Percentiles rank a stretch among this genome's conserved stretches.
Conservation (phyloP, 2,113 vertebrate species). For the Leptocoma aspasia region DNA sequence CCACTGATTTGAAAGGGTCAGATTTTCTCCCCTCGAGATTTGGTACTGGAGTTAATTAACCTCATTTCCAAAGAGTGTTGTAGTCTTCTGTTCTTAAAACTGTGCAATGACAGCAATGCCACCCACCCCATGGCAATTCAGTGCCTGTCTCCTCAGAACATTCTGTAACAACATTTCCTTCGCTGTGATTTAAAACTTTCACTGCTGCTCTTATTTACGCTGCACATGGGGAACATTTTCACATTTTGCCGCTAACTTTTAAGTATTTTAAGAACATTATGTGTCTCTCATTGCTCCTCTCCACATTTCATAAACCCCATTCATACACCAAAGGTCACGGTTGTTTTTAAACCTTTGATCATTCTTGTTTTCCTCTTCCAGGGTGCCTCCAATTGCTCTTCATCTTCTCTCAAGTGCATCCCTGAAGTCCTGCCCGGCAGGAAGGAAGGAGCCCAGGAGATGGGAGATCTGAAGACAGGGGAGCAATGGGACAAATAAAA, state of each 20-base stretch:
- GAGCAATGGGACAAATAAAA: not conserved
- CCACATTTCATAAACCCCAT: not conserved
- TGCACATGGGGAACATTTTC: not conserved
- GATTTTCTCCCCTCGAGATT: not conserved
- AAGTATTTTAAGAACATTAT: not conserved
- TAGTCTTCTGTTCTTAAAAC: not conserved
- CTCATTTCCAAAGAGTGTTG: not conserved
- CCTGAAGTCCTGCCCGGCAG: not conserved
- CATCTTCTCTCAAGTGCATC: not conserved
- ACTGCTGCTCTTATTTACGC: not conserved
- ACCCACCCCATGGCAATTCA: not conserved
- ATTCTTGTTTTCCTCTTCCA: not conserved
- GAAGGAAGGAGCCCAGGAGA: not conserved
- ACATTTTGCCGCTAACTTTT: not conserved
- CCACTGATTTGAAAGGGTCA: not conserved
- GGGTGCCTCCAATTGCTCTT: not conserved
- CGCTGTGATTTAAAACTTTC: not conserved
- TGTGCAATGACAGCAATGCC: not conserved
- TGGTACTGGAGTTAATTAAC: conserved; percentile 5
- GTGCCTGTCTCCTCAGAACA: not conserved
- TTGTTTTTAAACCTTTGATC: conserved; percentile 17
- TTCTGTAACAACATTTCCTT: not conserved
- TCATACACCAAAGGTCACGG: not conserved
- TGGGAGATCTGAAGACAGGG: not conserved
- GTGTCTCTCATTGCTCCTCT: not conserved